Conservation (phyloP, 1,140 invertebrate species). For the Megathymus violae region DNA sequence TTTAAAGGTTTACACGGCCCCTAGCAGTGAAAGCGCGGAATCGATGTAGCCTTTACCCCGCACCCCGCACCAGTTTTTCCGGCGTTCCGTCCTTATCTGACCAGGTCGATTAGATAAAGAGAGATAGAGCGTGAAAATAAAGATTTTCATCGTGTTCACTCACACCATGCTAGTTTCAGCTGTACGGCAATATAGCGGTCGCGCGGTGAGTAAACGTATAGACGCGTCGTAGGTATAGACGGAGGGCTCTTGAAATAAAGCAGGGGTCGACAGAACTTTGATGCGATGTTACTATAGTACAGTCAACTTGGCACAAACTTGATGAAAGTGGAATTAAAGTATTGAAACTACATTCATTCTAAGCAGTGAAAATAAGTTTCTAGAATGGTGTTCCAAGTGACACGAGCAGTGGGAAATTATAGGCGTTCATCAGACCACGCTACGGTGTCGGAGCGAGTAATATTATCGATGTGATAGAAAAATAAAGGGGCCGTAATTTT, state of each 20-base stretch:
- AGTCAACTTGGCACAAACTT: conserved; percentile 24
- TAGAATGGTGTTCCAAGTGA: conserved; percentile 16
- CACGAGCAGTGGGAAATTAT: conserved; percentile 11
- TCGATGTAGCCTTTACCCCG: conserved; percentile 83
- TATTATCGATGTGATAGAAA: conserved; percentile 48
- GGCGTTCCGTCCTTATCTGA: conserved; percentile 82
- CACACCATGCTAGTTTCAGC: conserved; percentile 69
- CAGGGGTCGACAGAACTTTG: conserved; percentile 64
- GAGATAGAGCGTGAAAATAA: conserved; percentile 84
- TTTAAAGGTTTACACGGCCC: conserved; percentile 83
- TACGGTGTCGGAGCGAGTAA: conserved; percentile 27
- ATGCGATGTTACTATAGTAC: conserved; percentile 23
- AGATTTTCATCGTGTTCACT: conserved; percentile 84
- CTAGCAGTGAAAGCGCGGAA: conserved; percentile 83
- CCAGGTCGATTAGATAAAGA: conserved; percentile 82
- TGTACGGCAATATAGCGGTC: conserved; percentile 59
- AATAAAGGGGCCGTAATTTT: conserved; percentile 48
- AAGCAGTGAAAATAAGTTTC: conserved; percentile 16
- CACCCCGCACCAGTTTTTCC: conserved; percentile 81
- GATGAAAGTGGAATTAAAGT: conserved; percentile 30
- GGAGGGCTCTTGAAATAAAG: conserved; percentile 64
- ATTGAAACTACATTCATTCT: conserved; percentile 18
- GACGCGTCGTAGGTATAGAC: conserved; percentile 49
- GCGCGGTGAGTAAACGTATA: conserved; percentile 54
- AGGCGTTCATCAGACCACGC: conserved; percentile 42